phyloP scores from a whole-genome alignment of 2,797 vertebrate genomes.

The Pangasius larnaudii region DNA sequence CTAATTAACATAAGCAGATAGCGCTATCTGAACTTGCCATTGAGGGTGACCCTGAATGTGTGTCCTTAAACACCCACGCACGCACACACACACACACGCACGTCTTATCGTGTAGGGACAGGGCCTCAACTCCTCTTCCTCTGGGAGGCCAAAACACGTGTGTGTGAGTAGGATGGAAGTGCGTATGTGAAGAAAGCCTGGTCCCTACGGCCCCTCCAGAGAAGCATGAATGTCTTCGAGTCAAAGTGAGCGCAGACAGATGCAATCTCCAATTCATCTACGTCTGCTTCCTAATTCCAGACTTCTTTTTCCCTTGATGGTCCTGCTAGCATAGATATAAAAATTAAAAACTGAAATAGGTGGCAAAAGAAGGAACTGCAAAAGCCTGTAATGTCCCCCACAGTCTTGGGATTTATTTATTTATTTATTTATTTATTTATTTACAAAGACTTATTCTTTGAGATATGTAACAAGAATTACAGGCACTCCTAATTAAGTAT shows the following conservation, averaged over 20 bases:
- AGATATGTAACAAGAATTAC: background rate
- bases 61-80: conserved; percentile 40
- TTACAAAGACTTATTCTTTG: background rate
- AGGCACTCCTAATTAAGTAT: too few species aligned
- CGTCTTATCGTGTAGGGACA: conserved; percentile 53
- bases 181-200: conserved; percentile 27
- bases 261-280: conserved; percentile 2
- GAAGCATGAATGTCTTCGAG: conserved; percentile 10
- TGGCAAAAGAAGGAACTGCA: background rate
- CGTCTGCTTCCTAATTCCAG: conserved; percentile 5
- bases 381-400: background rate
- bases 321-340: background rate
- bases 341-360: background rate
- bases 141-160: conserved; percentile 43
- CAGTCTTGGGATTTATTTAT: background rate
- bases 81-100: conserved; percentile 18
- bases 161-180: conserved; percentile 20
- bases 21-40: conserved; percentile 76
- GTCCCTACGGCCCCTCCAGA: conserved; percentile 25
- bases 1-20: conserved; percentile 84
- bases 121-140: conserved; percentile 48
- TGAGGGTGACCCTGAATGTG: conserved; percentile 75
- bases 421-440: background rate
- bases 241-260: conserved; percentile 8
- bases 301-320: background rate